These are phyloP conservation scores for Lithodes maja DNA, from an alignment of 2,888 invertebrate genomes.

Conservation along the genomic window DNA sequence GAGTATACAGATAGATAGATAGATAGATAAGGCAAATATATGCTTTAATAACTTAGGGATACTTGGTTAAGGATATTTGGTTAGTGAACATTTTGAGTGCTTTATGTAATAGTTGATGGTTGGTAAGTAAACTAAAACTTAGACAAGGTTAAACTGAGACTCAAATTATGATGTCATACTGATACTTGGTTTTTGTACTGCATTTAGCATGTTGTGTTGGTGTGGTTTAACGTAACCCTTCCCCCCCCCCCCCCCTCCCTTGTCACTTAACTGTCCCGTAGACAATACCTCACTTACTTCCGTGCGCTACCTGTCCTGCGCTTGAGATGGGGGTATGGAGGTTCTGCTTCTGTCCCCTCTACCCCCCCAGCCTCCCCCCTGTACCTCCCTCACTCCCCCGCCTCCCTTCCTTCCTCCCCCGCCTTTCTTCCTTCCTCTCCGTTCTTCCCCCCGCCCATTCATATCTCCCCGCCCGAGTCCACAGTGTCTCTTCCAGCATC, in stretches of 20 bases:
- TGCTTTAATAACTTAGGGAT: no score
- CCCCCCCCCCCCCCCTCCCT: constrained; percentile 9
- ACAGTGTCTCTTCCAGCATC: not conserved
- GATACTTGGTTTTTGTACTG: no score
- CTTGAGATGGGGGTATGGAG: not conserved
- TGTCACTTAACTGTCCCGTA: constrained; percentile 17
- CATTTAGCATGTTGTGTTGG: not conserved
- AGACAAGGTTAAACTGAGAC: no score
- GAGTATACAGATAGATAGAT: no score
- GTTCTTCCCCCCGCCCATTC: not conserved
- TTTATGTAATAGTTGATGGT: no score
- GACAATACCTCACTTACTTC: constrained; percentile 27
- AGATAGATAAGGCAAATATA: no score
- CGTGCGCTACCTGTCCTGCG: not conserved
- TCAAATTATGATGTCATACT: no score
- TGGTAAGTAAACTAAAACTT: no score
- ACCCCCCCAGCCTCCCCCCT: not conserved
- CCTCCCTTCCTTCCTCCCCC: not conserved
- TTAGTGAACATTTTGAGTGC: no score
- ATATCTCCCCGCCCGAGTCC: not conserved
- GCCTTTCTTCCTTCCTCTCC: not conserved
- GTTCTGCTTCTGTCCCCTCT: not conserved
- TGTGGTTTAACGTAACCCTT: constrained; percentile 6
- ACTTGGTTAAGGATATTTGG: no score
- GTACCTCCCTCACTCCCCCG: not conserved